A percentile compares a stretch with the other conserved stretches of the same genome.
Evolutionary conservation across 2,113 vertebrate species (phyloP).

Genomic region (Alexandromys fortis): DNA sequence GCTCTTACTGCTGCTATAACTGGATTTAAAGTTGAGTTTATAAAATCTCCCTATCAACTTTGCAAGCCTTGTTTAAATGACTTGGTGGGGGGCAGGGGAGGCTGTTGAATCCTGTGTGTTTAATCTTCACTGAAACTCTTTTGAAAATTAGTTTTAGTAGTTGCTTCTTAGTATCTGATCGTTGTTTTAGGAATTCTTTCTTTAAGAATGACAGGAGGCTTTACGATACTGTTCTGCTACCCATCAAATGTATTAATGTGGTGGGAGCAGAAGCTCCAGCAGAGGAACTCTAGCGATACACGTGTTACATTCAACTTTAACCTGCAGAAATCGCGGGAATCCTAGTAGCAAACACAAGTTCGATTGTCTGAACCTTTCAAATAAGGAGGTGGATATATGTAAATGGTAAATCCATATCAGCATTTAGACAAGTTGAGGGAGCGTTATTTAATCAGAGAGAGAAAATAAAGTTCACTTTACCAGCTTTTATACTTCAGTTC

Average conservation of each 20-base stretch:
- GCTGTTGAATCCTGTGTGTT: neutral
- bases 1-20: neutral
- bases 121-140: neutral
- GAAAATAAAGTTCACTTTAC: neutral
- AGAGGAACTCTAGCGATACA: neutral
- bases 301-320: neutral
- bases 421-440: neutral
- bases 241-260: neutral
- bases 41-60: neutral
- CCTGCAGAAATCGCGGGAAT: neutral
- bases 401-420: neutral
- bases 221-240: neutral
- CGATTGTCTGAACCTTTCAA: neutral
- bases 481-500: slow-evolving; percentile 45
- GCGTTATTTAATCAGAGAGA: neutral
- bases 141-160: neutral
- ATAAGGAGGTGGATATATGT: neutral
- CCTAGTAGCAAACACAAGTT: neutral
- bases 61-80: neutral
- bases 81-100: neutral
- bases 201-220: neutral
- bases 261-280: neutral
- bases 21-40: slow-evolving; percentile 16
- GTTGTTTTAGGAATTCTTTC: neutral
- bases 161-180: neutral